Base-by-base conservation (phyloP, 2,888 invertebrate genomes). In the Pollenia griseotomentosa region DNA sequence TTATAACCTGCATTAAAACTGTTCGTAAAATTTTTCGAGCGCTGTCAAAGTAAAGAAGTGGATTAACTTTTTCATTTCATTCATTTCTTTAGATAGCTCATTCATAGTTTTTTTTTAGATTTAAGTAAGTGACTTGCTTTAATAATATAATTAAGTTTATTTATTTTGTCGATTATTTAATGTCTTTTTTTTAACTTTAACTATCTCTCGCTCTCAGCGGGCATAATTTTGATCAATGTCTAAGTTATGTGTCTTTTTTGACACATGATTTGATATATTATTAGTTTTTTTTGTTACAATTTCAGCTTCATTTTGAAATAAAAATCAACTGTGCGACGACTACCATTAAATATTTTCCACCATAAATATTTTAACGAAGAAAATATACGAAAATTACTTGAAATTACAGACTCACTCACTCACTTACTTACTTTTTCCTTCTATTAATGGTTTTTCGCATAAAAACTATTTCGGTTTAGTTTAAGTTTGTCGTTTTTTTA, bases 171-270 rank as follows among this genome's bases (percentile, higher is more conserved):
- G 79, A 87, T 78, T 84, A 84, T 87, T 87, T 84, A 87, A 82
- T 84, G 87, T 84, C 78, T 87, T 84, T 81, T 61, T 75, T 61
- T 63, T 63, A 48, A 23, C 14, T 57, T 73, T 73, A 23, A 78
- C 84, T 77, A 77, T 84, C 59, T 63, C 61, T 83, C 44, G 68
- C 78, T 82, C 87, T 87, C 84, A 84, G 87, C 87, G 87, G 81
- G 84, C 82, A 87, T 87, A 87, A 84, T 87, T 87, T 87, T 87
- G 87, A 87, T 87, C 87, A 87, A 87, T 87, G 87, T 87, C 87
- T 78, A 84, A 81, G 78, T 84, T 87, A 87, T 87, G 87, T 87
- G 87, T 87, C 87, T 84, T 65, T 84, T 87, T 87, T 87, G 87
- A 87, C 87, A 87, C 87, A 84, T 87, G 84, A 87, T 84, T 87